Evolutionary conservation across 2,797 vertebrate species (phyloP).

Genomic region (Glyptemys insculpta): DNA sequence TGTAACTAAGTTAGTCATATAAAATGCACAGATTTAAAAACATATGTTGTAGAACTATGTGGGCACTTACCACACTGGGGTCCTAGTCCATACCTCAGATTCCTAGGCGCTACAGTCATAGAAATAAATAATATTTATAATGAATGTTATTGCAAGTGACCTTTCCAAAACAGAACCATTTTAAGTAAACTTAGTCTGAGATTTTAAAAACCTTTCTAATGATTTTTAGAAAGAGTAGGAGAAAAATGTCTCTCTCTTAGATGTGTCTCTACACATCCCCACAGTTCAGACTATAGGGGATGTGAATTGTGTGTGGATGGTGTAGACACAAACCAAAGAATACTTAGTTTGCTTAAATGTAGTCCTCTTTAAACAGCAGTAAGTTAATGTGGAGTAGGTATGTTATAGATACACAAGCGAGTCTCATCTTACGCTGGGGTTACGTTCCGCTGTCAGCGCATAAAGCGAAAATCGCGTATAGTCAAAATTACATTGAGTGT

Average conservation of each 20-base stretch:
- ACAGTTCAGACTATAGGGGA: neutral
- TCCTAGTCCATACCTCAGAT: neutral
- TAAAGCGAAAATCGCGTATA: too few relatives aligned
- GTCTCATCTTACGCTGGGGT: too few relatives aligned
- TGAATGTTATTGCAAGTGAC: neutral
- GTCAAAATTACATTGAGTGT: too few relatives aligned
- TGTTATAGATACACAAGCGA: too few relatives aligned
- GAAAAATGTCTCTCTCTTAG: neutral
- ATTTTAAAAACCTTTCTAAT: neutral
- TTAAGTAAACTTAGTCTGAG: neutral
- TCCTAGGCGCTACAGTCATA: neutral
- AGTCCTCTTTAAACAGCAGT: neutral
- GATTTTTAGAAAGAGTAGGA: neutral
- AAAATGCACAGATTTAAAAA: neutral
- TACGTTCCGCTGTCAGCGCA: too few relatives aligned
- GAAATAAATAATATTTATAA: neutral
- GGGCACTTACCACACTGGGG: neutral
- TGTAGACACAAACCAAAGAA: neutral
- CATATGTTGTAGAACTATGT: neutral
- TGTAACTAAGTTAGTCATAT: neutral
- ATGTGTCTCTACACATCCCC: neutral
- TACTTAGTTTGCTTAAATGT: neutral
- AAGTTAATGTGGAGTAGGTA: neutral
- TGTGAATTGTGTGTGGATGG: neutral
- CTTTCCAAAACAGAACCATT: neutral